phyloP scores from a whole-genome alignment of 1,140 invertebrate genomes.

The Brachionus rubens region DNA sequence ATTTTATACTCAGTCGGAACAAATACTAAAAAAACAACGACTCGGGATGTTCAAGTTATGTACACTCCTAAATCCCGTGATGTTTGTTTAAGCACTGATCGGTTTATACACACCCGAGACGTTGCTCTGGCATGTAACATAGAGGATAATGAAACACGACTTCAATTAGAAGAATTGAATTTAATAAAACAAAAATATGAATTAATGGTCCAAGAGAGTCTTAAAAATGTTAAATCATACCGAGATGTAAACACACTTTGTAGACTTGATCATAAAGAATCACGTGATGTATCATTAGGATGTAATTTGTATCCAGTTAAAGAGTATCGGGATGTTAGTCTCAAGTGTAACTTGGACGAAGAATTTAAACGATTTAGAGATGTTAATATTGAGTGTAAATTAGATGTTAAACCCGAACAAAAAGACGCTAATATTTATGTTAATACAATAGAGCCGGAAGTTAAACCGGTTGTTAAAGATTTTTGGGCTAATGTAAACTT shows the following conservation, averaged over 20 bases:
- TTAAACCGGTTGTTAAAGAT: neutral
- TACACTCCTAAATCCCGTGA: conserved; percentile 40
- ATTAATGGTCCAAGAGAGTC: neutral
- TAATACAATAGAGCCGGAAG: neutral
- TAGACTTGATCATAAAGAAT: conserved; percentile 34
- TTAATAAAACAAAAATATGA: conserved; percentile 28
- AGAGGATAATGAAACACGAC: neutral
- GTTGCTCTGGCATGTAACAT: neutral
- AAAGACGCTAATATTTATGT: conserved; percentile 35
- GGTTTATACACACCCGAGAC: neutral
- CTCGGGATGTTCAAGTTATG: conserved; percentile 42
- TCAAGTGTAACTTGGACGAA: conserved; percentile 26
- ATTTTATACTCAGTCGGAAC: conserved; percentile 15
- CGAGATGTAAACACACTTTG: conserved; percentile 31
- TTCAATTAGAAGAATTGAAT: conserved; percentile 11
- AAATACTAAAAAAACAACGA: neutral
- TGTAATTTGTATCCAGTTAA: conserved; percentile 6
- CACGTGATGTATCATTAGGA: conserved; percentile 16
- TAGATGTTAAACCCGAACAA: neutral
- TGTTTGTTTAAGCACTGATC: conserved; percentile 34
- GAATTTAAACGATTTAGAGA: conserved; percentile 30
- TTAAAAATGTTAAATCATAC: conserved; percentile 11
- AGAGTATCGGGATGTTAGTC: conserved; percentile 19
- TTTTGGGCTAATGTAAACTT: neutral
- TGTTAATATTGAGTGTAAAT: neutral